Percentiles rank a stretch among this genome's conserved stretches.
These are phyloP conservation scores for Chaenodraco wilsoni DNA, from an alignment of 2,797 vertebrate genomes.

Conservation along the genomic window DNA sequence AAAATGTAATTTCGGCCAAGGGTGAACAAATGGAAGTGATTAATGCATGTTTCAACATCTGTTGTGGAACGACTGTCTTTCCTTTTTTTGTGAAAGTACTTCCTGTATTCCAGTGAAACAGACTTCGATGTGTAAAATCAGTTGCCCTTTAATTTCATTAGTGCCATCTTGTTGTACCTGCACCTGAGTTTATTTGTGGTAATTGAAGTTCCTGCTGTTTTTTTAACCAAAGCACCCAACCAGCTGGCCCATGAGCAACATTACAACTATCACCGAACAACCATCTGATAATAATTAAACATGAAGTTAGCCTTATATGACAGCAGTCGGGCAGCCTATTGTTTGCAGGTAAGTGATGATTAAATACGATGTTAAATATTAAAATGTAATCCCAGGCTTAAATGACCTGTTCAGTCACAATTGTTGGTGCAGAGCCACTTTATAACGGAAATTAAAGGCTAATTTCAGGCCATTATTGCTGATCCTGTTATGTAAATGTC, in stretches of 20 bases:
- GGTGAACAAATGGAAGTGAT: neutral
- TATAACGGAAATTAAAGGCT: conserved; percentile 36
- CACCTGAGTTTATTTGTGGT: conserved; percentile 6
- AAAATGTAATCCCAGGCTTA: conserved; percentile 5
- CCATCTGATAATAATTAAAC: neutral
- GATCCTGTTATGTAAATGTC: neutral
- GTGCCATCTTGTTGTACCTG: neutral
- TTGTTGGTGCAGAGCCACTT: neutral
- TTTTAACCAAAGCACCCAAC: conserved; percentile 16
- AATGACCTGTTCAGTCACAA: neutral
- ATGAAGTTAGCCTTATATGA: neutral
- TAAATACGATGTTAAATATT: conserved; percentile 7
- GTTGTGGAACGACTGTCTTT: neutral
- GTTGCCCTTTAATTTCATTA: neutral
- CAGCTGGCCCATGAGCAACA: conserved; percentile 19
- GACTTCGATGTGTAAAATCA: neutral
- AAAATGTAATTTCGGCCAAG: neutral
- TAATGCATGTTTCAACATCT: conserved; percentile 4
- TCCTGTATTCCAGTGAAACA: neutral
- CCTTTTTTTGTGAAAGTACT: neutral
- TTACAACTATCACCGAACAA: neutral
- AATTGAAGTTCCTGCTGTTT: neutral
- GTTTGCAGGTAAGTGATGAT: conserved; percentile 30
- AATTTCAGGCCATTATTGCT: conserved; percentile 14
- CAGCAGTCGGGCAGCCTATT: neutral